Conservation (phyloP, 2,888 invertebrate species). For the Encarsia formosa region DNA sequence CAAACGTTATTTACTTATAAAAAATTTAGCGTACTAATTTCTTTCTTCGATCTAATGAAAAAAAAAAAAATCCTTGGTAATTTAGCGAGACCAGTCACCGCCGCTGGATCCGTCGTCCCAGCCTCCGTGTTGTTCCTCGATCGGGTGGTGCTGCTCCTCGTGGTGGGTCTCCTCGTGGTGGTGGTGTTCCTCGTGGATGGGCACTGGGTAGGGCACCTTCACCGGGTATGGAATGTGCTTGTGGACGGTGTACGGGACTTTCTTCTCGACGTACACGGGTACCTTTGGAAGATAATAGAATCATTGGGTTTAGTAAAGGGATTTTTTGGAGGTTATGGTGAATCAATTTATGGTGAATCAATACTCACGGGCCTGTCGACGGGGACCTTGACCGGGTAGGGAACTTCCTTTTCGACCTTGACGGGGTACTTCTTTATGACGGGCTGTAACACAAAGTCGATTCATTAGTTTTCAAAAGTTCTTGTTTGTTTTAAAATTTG, state of each 20-base stretch:
- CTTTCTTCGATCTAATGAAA: too few species aligned
- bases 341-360: too few species aligned
- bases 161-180: slow-evolving; percentile 28
- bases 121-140: slow-evolving; percentile 21
- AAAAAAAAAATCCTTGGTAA: too few species aligned
- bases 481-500: too few species aligned
- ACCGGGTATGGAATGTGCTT: slow-evolving; percentile 65
- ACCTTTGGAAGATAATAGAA: too few species aligned
- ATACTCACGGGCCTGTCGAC: neutral
- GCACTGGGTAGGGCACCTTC: slow-evolving; percentile 67
- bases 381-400: slow-evolving; percentile 67
- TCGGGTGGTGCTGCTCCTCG: slow-evolving; percentile 26
- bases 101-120: too few species aligned
- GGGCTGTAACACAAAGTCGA: too few species aligned
- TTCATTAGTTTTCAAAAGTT: too few species aligned
- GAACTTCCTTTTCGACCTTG: slow-evolving; percentile 59
- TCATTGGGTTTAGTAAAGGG: neutral
- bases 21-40: too few species aligned
- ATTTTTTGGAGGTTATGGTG: neutral
- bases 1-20: too few species aligned
- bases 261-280: slow-evolving; percentile 45
- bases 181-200: slow-evolving; percentile 52
- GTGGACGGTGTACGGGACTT: slow-evolving; percentile 42
- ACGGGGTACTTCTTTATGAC: slow-evolving; percentile 74
- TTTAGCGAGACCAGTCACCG: too few species aligned